Base-by-base conservation (phyloP, 2,888 invertebrate species). In the Caenorhabditis japonica region DNA sequence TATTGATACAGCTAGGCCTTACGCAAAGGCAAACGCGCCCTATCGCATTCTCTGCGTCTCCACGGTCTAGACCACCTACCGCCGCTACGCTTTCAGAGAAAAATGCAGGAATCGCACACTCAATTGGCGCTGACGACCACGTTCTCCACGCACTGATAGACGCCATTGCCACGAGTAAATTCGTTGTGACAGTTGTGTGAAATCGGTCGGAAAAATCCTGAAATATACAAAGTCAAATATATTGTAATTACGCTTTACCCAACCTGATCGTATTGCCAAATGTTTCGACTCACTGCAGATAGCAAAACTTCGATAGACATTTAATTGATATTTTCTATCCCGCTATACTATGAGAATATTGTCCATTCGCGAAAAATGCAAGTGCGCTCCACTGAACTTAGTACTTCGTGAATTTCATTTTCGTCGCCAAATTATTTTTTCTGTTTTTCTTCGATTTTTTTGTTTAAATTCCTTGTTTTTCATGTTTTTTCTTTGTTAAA, bases 81-180 rank as follows among this genome's bases (percentile, higher is more conserved):
- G 62, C 59, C 21, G 72, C 51, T 53, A 77, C 79, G 53, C 68
- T 70, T 10, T 70, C 73, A 13, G 79, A 80, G 49, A 82, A 80
- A 52, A 72, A 74, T 30, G 77, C 60, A 3, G 80, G 80, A 23
- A 77, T 79, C 23, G 73, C 58, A 56, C 82, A 83, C 52, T 83
- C 81, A 23, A 83, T 60, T 10, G 82, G 82, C 21, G 74, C 47
- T 0, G 47, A 66, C 30, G 61, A 41, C 68, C 76, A 81, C 38
- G 71, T 77, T 70, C 78, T 82, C 53, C 66, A 49, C 21, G 78
- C 78, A 25, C 70, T 66, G 46, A 83, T n/a, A 7, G 59, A 38
- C 19, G 81, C 61, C 53, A 71, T 49, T 4, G 61, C 76, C 13
- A 82, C 33, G 30, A 83, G 70, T 25, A 80, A 23, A 62, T 83